phyloP scores from a whole-genome alignment of 2,888 invertebrate species.

The Protodeltote pygarga region DNA sequence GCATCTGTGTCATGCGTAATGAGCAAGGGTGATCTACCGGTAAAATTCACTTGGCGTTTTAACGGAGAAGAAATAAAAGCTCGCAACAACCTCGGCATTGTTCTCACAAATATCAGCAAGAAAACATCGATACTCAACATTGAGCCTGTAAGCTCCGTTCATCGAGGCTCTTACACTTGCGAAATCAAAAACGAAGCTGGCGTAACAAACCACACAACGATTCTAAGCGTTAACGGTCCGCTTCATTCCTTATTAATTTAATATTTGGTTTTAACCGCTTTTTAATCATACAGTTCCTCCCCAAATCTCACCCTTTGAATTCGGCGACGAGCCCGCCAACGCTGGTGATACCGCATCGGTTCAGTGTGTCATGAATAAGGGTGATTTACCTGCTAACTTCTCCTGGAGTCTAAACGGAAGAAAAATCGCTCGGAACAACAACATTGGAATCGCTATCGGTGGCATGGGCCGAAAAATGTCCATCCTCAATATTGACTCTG shows the following conservation, averaged over 20 bases:
- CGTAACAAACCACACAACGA: constrained; percentile 85
- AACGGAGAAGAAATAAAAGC: constrained; percentile 82
- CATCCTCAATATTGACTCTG: constrained; percentile 90
- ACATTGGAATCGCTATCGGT: constrained; percentile 87
- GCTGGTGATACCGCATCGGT: constrained; percentile 92
- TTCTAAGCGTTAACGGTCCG: constrained; percentile 88
- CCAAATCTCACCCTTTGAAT: constrained; percentile 89
- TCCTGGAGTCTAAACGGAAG: constrained; percentile 89
- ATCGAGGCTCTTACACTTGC: constrained; percentile 89
- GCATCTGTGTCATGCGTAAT: constrained; percentile 91
- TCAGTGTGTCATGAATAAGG: constrained; percentile 91
- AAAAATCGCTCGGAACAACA: constrained; percentile 83
- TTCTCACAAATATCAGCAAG: constrained; percentile 87
- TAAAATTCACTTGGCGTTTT: constrained; percentile 92
- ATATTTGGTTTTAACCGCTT: constrained; percentile 55
- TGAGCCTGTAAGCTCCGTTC: constrained; percentile 87
- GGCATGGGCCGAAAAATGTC: constrained; percentile 89
- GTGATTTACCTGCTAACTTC: constrained; percentile 92
- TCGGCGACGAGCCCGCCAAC: constrained; percentile 90
- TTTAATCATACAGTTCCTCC: constrained; percentile 87
- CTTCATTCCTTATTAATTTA: constrained; percentile 54
- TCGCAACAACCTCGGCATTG: constrained; percentile 86
- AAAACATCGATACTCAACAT: constrained; percentile 89
- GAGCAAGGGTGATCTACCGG: constrained; percentile 93
- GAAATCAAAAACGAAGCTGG: constrained; percentile 89